A percentile compares a stretch with the other conserved stretches of the same genome.
Evolutionary conservation across 2,888 invertebrate genomes (phyloP).

Genomic region (Apantesis nais): DNA sequence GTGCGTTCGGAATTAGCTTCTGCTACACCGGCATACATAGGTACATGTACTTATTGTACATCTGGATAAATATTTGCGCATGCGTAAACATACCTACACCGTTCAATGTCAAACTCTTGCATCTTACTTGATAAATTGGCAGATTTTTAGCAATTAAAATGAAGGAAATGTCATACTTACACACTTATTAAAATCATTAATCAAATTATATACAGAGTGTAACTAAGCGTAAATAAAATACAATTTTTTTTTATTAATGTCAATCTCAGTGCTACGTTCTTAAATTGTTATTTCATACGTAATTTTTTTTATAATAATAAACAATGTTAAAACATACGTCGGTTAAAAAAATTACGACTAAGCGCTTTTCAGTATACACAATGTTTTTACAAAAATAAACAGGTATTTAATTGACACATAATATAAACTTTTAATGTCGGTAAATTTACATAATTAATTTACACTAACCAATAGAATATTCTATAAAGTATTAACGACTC

Average conservation of each 20-base stretch:
- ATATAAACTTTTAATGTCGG: background rate
- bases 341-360: background rate
- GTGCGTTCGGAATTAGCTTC: slow-evolving; percentile 43
- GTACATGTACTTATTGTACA: slow-evolving; percentile 43
- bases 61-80: slow-evolving; percentile 73
- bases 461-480: background rate
- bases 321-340: background rate
- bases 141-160: slow-evolving; percentile 19
- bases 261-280: background rate
- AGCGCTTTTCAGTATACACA: no score
- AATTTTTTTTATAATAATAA: background rate
- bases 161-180: background rate
- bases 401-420: background rate
- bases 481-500: background rate
- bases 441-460: background rate
- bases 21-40: slow-evolving; percentile 24
- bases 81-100: slow-evolving; percentile 60
- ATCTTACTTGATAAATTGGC: slow-evolving; percentile 55
- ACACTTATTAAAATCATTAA: background rate
- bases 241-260: background rate
- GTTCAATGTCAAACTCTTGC: slow-evolving; percentile 75
- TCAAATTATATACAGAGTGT: background rate
- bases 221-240: background rate
- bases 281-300: background rate
- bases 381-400: background rate